Evolutionary conservation across 2,113 vertebrate genomes (phyloP), one percentile per base, ranked within the genome.

Genomic region (Psammodynastes pulverulentus): DNA sequence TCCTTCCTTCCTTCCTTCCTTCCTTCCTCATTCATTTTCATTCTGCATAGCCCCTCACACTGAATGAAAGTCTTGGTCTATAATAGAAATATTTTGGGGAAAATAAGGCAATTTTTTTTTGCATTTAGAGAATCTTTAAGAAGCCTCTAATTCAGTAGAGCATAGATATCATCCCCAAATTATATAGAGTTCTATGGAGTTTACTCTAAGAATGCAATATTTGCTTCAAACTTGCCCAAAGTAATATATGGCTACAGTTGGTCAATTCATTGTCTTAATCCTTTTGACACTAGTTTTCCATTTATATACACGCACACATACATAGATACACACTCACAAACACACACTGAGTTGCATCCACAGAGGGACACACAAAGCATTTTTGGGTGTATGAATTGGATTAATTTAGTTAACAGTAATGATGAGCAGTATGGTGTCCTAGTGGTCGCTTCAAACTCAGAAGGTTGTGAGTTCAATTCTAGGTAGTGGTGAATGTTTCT

Each of bases 261-360:
- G 23, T 58, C 85, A 94, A 93, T 8, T 52, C 7, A 54, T 95
- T 48, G 15, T 34, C 79, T 93, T 94, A 92, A 92, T 56, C 91
- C 6, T 48, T 94, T 93, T 94, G 46, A 92, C 39, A 72, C 19
- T 93, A 87, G 43, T 5, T 92, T 92, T 94, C 52, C 53, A 3
- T 79, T 91, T 93, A 91, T 92, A 91, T 91, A 53, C 4, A 19
- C 15, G 5, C 52, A 21, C 17, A 53, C 52, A 21, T 15, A 58
- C 53, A 54, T 1, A 58, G 21, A 58, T 3, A 58, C 9, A 8
- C 23, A 58, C 56, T 10, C 56, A 8, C 56, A 26, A 24, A 9
- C 3, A 26, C 56, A 24, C 54, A 58, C 56, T n/a, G 58, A n/a
- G 10, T n/a, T 4, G 4, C 10, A 62, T 10, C 58, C 58, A n/a